Base-by-base conservation (phyloP, 2,797 vertebrate genomes). In the Cyprinella venusta region DNA sequence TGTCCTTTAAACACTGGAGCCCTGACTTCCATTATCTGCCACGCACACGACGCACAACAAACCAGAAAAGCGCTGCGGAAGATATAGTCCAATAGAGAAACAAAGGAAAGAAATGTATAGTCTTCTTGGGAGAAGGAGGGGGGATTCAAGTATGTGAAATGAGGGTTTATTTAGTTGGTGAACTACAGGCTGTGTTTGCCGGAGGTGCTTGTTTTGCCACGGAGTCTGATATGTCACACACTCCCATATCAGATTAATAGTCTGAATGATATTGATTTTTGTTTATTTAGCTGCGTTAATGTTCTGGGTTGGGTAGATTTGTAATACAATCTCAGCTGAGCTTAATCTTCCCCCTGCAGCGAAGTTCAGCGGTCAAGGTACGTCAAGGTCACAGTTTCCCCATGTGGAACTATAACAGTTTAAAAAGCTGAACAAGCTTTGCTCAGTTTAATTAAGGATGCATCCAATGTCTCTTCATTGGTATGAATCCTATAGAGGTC, bases 1-100 rank as follows among this genome's bases (percentile, higher is more conserved):
- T 93, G 93, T 95, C 93, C 94, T 95, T 94, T 94, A 94, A 94
- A 94, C 94, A 93, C 93, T 93, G 86, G 92, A 85, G 93, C 92
- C 93, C 92, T 94, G 93, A 93, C 93, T 92, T 91, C 89, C 91
- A 95, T 95, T 95, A 95, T 95, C 95, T 95, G 87, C 88, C 86
- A 88, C 88, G 86, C 93, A 94, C 94, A 95, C 92, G 87, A 91
- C 90, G 90, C 92, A 90, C 93, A 91, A 93, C 92, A 94, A 94
- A 93, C 90, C 87, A 92, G 76, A 92, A 89, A 89, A 93, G 91
- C 89, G 90, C 89, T 87, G 92, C 91, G 88, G 89, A 90, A 90
- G 92, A 90, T 87, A 89, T 90, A 90, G 90, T 83, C 8, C 16
- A 24, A 63, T 64, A 81, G 72, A 91, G 91, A 75, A 82, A 76